Base-by-base conservation (phyloP, 2,888 invertebrate species). In the Rotaria macrura region DNA sequence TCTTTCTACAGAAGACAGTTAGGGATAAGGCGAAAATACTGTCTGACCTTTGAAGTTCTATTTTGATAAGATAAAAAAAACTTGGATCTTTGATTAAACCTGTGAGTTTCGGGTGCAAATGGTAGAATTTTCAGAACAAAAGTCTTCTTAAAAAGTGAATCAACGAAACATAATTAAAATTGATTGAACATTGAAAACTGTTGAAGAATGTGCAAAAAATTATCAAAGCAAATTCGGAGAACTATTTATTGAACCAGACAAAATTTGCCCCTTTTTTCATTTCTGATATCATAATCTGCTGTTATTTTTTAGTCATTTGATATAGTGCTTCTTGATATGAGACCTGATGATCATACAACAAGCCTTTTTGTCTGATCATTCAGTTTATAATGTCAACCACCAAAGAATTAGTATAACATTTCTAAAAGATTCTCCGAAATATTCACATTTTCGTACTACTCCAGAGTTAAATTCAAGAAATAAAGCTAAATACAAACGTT, bases 271-370 rank as follows among this genome's bases (percentile, higher is more conserved):
- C n/a, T 1, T 57, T 9, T 57, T 57, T 4, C 4, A 23, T 25
- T 38, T 72, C 17, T 72, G 10, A 43, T 47, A 47, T 47, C 47
- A 7, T n/a, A n/a, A n/a, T 57, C 29, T 43, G 43, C 14, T 47
- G 2, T 47, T 47, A 47, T 12, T 0, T 57, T 57, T 57, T 57
- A 57, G n/a, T 57, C n/a, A 87, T 96, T 97, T 90, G 96, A 99
- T 91, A 90, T 97, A 84, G 92, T 98, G 0, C 92, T 99, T 20
- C 92, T 99, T 38, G 99, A 99, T 25, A 94, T 98, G 93, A 99
- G 99, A 0, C 97, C 97, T 0, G 99, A 99, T 90, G 98, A 98
- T 0, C 99, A 99, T 91, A 98, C 97, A 0, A 97, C 97, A 89
- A 98, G 98, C 0, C 91, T 99, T 29, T 99, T 43, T 99, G 91